Percentiles rank a stretch among this genome's conserved stretches.
phyloP scores from a whole-genome alignment of 2,797 vertebrate species.

The Phrynocephalus forsythii region DNA sequence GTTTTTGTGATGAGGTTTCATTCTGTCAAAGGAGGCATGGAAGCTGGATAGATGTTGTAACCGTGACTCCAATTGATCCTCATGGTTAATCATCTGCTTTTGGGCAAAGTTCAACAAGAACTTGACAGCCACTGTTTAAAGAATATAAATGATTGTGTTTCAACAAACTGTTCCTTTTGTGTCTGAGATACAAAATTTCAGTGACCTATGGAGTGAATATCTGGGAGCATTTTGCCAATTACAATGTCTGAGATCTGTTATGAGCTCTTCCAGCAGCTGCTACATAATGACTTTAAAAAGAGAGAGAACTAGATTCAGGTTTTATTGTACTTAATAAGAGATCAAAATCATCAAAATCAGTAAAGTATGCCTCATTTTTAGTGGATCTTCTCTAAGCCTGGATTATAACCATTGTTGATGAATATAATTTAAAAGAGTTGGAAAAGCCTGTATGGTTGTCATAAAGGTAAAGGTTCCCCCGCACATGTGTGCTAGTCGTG shows the following conservation, averaged over 20 bases:
- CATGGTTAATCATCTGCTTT: neutral
- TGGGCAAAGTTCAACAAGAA: neutral
- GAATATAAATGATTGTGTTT: neutral
- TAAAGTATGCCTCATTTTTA: neutral
- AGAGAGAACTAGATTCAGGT: neutral
- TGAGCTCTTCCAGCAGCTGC: neutral
- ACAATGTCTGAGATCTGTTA: neutral
- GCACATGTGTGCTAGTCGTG: too few relatives aligned
- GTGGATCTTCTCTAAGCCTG: neutral
- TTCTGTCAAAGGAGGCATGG: too few relatives aligned
- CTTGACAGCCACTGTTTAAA: neutral
- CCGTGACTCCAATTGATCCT: too few relatives aligned
- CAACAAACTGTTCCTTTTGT: neutral
- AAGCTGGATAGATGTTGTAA: too few relatives aligned
- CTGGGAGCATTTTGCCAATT: neutral
- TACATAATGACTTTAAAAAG: constrained; percentile 29
- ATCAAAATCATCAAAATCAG: neutral
- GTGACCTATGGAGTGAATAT: neutral
- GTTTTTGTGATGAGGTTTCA: too few relatives aligned
- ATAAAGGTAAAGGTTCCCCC: too few relatives aligned
- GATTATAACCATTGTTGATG: neutral
- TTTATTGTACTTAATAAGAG: too few relatives aligned
- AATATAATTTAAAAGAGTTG: neutral
- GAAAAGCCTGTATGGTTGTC: too few relatives aligned
- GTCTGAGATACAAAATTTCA: neutral